phyloP scores from a whole-genome alignment of 1,140 invertebrate genomes.

The Euwallacea similis region DNA sequence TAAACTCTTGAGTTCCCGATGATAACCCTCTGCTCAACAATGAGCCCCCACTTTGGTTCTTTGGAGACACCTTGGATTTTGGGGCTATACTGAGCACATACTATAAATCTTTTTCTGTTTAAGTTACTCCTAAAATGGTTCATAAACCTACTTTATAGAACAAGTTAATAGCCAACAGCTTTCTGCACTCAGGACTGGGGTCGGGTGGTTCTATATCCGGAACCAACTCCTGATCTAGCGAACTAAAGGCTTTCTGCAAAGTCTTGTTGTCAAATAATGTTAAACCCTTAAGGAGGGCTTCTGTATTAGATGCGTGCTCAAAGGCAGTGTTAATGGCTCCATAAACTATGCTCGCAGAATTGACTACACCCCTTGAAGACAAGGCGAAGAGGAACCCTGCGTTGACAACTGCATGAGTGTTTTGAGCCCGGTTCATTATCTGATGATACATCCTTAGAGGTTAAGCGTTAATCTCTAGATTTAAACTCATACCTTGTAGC shows the following conservation, averaged over 20 bases:
- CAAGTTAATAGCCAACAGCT: slow-evolving; percentile 65
- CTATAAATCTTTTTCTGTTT: slow-evolving; percentile 48
- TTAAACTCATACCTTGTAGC: slow-evolving; percentile 59
- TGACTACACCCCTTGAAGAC: not conserved
- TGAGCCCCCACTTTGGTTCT: slow-evolving; percentile 58
- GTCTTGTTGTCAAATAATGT: slow-evolving; percentile 56
- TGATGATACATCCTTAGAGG: slow-evolving; percentile 46
- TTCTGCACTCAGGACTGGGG: slow-evolving; percentile 66
- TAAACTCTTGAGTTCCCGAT: slow-evolving; percentile 70
- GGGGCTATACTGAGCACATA: slow-evolving; percentile 59
- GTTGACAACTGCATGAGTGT: slow-evolving; percentile 81
- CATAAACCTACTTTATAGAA: slow-evolving; percentile 70
- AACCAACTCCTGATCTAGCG: slow-evolving; percentile 63
- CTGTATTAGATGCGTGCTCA: slow-evolving; percentile 69
- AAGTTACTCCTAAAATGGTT: not conserved
- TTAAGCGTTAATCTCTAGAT: not conserved
- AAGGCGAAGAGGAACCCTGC: slow-evolving; percentile 75
- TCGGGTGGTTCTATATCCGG: slow-evolving; percentile 66
- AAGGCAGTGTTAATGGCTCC: slow-evolving; percentile 73
- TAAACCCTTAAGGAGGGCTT: slow-evolving; percentile 65
- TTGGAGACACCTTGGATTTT: slow-evolving; percentile 51
- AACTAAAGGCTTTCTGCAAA: slow-evolving; percentile 61
- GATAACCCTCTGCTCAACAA: slow-evolving; percentile 66
- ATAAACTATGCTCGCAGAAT: slow-evolving; percentile 53
- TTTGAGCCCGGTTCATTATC: slow-evolving; percentile 80